These are phyloP conservation scores for Axis porcinus DNA, from an alignment of 2,113 vertebrate species.

Conservation along the genomic window DNA sequence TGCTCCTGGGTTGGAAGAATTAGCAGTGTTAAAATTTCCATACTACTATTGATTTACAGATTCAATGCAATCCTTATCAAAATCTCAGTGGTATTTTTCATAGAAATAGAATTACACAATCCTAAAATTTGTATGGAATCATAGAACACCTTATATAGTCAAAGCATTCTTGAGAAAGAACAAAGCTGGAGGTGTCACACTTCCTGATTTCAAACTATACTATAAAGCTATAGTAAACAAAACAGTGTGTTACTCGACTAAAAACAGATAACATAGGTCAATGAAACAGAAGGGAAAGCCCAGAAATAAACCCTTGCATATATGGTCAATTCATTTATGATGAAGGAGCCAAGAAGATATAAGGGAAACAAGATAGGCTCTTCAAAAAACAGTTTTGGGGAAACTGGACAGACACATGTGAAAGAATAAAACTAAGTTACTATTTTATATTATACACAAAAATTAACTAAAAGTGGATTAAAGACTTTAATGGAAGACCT, in stretches of 20 bases:
- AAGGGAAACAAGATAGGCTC: background rate
- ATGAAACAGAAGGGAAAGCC: background rate
- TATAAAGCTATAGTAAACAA: background rate
- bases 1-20: background rate
- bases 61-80: background rate
- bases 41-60: background rate
- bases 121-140: background rate
- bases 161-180: background rate
- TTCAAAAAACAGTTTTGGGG: background rate
- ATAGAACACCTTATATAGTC: background rate
- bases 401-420: background rate
- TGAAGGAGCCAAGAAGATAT: background rate
- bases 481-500: background rate
- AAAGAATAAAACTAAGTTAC: background rate
- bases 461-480: background rate
- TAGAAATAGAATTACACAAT: background rate
- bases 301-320: background rate
- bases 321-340: background rate
- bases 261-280: background rate
- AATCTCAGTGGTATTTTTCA: background rate
- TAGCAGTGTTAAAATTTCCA: background rate
- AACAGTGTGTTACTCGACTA: background rate
- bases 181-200: background rate
- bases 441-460: background rate
- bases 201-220: background rate